Conservation (phyloP, 2,888 invertebrate species). For the Morpho deidamia region DNA sequence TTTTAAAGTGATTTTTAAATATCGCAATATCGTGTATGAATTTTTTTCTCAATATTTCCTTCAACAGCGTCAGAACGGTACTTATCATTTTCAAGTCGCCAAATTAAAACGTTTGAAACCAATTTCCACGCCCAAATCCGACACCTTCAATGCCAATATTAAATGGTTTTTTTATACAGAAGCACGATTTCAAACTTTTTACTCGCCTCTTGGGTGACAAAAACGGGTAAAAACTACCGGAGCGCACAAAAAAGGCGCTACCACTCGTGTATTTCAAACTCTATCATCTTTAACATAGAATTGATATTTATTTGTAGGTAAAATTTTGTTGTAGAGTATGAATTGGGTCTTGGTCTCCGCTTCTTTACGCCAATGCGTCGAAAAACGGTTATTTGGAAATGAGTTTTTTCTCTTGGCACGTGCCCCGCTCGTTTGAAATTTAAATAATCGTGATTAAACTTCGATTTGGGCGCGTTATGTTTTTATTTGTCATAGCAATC, state of each 20-base stretch:
- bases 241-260: background rate
- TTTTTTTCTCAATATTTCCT: too few relatives aligned
- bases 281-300: slow-evolving; percentile 34
- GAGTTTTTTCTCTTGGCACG: slow-evolving; percentile 50
- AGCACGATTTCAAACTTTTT: slow-evolving; percentile 73
- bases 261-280: slow-evolving; percentile 17
- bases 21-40: too few relatives aligned
- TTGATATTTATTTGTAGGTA: slow-evolving; percentile 31
- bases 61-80: slow-evolving; percentile 11
- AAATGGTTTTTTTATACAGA: slow-evolving; percentile 54
- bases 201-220: slow-evolving; percentile 63
- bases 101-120: slow-evolving; percentile 46
- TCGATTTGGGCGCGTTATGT: background rate
- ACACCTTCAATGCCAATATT: slow-evolving; percentile 67
- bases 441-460: slow-evolving; percentile 31
- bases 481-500: background rate
- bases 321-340: slow-evolving; percentile 20
- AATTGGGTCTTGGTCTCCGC: slow-evolving; percentile 64
- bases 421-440: slow-evolving; percentile 48
- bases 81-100: slow-evolving; percentile 28
- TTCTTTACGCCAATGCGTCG: slow-evolving; percentile 51
- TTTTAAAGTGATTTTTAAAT: too few relatives aligned
- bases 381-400: slow-evolving; percentile 51
- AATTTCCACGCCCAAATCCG: slow-evolving; percentile 62
- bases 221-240: slow-evolving; percentile 46